Conservation (phyloP, 2,888 invertebrate species). For the Stenoptilia bipunctidactyla region DNA sequence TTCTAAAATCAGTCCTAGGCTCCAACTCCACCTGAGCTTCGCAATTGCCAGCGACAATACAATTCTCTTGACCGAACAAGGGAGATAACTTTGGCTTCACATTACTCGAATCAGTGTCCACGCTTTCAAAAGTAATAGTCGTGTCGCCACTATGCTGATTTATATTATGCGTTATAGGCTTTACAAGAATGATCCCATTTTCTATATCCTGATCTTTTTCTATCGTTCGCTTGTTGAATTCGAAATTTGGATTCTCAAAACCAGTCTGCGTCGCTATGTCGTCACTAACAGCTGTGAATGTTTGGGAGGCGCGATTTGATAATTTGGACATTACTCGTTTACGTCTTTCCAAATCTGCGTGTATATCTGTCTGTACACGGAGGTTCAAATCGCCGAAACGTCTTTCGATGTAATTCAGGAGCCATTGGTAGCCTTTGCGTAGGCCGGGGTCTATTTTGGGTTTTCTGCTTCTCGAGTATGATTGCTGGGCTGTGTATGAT, state of each 20-base stretch:
- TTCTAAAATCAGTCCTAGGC: constrained; percentile 47
- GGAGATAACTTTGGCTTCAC: constrained; percentile 54
- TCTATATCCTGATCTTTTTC: constrained; percentile 24
- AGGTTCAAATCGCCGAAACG: constrained; percentile 75
- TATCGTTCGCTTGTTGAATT: constrained; percentile 24
- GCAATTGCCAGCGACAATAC: constrained; percentile 19
- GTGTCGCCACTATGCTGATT: constrained; percentile 44
- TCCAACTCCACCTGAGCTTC: constrained; percentile 53
- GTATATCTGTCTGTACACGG: constrained; percentile 75
- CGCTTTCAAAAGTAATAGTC: constrained; percentile 52
- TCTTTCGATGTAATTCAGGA: constrained; percentile 76
- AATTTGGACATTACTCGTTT: constrained; percentile 44
- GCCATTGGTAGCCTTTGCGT: constrained; percentile 78
- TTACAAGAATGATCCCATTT: constrained; percentile 45
- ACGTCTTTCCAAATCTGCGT: constrained; percentile 64
- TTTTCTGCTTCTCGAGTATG: constrained; percentile 39
- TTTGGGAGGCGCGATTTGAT: constrained; percentile 42
- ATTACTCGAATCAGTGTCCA: constrained; percentile 33
- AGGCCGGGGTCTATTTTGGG: constrained; percentile 76
- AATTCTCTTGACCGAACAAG: constrained; percentile 41
- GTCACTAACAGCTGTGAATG: constrained; percentile 40
- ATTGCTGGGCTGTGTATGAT: constrained; percentile 71
- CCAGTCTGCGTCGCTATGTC: constrained; percentile 56
- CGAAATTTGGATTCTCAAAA: constrained; percentile 59
- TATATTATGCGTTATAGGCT: constrained; percentile 29